A percentile compares a stretch with the other conserved stretches of the same genome.
These are phyloP conservation scores for Scartelaos histophorus DNA, from an alignment of 2,113 vertebrate species.

Conservation along the genomic window DNA sequence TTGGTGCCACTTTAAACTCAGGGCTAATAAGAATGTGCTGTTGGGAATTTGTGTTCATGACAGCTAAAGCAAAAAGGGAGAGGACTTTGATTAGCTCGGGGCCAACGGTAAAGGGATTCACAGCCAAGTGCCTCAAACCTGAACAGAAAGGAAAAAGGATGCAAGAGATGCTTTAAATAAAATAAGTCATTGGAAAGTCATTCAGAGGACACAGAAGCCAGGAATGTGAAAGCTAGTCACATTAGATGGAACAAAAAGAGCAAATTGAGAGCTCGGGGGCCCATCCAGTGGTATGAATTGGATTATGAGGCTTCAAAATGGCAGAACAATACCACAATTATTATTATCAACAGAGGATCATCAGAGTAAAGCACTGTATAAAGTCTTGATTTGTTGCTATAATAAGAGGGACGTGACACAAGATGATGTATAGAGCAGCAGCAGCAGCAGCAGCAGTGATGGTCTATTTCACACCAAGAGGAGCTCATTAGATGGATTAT, in stretches of 20 bases:
- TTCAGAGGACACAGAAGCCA: slow-evolving; percentile 23
- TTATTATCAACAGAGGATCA: slow-evolving; percentile 11
- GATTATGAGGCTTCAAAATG: slow-evolving; percentile 27
- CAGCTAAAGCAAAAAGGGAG: slow-evolving; percentile 54
- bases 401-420: slow-evolving; percentile 18
- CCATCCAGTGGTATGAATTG: slow-evolving; percentile 30
- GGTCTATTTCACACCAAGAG: slow-evolving; percentile 40
- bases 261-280: slow-evolving; percentile 12
- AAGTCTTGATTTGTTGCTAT: neutral
- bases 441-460: slow-evolving; percentile 27
- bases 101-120: slow-evolving; percentile 42
- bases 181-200: slow-evolving; percentile 12
- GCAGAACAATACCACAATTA: slow-evolving; percentile 22
- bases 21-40: slow-evolving; percentile 71
- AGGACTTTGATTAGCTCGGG: slow-evolving; percentile 57
- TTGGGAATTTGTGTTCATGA: slow-evolving; percentile 64
- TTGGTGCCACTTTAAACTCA: slow-evolving; percentile 58
- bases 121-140: slow-evolving; percentile 32
- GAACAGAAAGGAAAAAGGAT: slow-evolving; percentile 17
- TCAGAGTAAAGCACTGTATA: slow-evolving; percentile 27
- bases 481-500: slow-evolving; percentile 34
- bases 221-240: neutral
- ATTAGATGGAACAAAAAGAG: slow-evolving; percentile 6
- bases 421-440: slow-evolving; percentile 17
- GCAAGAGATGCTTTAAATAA: slow-evolving; percentile 37